Conservation (phyloP, 2,888 invertebrate species). For the Ctenicera cuprea region DNA sequence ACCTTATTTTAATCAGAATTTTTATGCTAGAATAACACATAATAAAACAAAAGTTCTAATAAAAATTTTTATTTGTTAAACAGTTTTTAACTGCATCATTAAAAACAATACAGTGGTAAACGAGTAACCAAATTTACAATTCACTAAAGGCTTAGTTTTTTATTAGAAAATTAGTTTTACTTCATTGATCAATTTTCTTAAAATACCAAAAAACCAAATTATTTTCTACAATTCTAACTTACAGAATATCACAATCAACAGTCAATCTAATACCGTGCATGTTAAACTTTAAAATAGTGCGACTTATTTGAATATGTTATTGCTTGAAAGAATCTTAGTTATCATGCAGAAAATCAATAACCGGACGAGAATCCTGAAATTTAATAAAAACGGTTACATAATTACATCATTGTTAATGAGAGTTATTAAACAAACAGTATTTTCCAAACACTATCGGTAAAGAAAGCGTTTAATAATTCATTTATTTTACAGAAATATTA, state of each 20-base stretch:
- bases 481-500: neutral
- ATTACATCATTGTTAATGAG: neutral
- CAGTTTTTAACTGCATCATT: no score
- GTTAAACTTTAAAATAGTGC: conserved; percentile 13
- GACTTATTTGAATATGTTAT: conserved; percentile 9
- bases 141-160: no score
- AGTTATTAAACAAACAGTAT: neutral
- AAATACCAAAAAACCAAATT: neutral
- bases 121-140: no score
- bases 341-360: neutral
- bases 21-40: no score
- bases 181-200: no score
- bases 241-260: conserved; percentile 25
- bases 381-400: no score
- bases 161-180: neutral
- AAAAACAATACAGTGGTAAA: no score
- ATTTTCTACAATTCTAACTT: neutral
- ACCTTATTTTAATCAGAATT: no score
- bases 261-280: conserved; percentile 25
- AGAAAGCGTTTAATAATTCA: neutral
- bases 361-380: no score
- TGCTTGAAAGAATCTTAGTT: conserved; percentile 8
- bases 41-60: no score
- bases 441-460: neutral
- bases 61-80: no score